Percentiles rank a stretch among this genome's conserved stretches.
These are phyloP conservation scores for Leucozona laternaria DNA, from an alignment of 2,888 invertebrate species.

Conservation along the genomic window DNA sequence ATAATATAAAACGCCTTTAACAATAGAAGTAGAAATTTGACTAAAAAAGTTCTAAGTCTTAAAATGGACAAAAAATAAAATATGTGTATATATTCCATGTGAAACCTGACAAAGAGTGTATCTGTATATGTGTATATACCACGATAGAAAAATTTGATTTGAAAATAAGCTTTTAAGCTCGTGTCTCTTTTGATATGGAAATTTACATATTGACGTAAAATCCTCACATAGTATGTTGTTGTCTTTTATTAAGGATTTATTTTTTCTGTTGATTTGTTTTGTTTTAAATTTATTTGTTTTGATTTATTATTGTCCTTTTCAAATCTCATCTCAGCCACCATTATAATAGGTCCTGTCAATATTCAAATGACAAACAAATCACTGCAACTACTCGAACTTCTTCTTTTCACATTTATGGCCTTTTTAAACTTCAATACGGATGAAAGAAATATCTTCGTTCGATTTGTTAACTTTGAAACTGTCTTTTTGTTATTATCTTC, in stretches of 20 bases:
- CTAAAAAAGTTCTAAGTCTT: constrained; percentile 12
- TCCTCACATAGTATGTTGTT: background rate
- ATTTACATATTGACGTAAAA: background rate
- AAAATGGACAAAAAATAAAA: constrained; percentile 22
- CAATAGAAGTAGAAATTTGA: background rate
- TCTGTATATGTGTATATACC: too few species aligned
- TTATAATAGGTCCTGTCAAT: background rate
- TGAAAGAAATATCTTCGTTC: constrained; percentile 82
- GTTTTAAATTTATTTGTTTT: background rate
- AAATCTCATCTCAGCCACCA: constrained; percentile 1
- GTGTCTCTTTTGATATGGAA: constrained; percentile 37
- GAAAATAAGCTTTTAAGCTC: background rate
- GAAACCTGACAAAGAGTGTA: constrained; percentile 29
- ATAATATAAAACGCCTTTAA: background rate
- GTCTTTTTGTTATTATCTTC: constrained; percentile 79
- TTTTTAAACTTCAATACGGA: constrained; percentile 83
- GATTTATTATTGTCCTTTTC: constrained; percentile 63
- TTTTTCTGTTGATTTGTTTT: too few species aligned
- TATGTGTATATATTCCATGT: background rate
- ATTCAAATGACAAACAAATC: constrained; percentile 83
- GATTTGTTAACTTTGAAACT: constrained; percentile 81
- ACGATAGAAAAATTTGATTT: constrained; percentile 26
- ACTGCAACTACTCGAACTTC: constrained; percentile 83
- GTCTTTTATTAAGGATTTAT: background rate
- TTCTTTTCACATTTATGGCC: constrained; percentile 80